Evolutionary conservation across 2,113 vertebrate genomes (phyloP), one percentile per base, ranked within the genome.

Genomic region (Seriola rivoliana): DNA sequence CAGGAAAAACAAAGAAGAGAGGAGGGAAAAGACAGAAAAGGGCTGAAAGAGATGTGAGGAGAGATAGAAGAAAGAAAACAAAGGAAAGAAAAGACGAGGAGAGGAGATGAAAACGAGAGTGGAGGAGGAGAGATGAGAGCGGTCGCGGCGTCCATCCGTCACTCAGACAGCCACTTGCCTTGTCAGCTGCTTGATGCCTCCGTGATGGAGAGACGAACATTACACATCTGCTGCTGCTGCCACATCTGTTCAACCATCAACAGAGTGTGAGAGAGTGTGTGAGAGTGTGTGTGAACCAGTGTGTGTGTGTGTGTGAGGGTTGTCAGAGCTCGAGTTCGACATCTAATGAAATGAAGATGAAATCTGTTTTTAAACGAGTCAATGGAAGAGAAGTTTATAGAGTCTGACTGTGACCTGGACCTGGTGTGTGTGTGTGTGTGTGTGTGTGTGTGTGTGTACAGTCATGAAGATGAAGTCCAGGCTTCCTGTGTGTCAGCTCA

Each of bases 161-260:
- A 82, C 73, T 63, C 52, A 4, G 87, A 77, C 72, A 59, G 69
- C 69, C 83, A 76, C 86, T 88, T 81, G 48, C 8, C 78, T 9
- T 79, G 83, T 88, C 93, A 89, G 82, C 83, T 82, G 88, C 83
- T 90, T 86, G 89, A 89, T 86, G 70, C 81, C 55, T 57, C 57
- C 16, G 38, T 89, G 89, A 92, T 92, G 84, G 85, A 91, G 82
- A 75, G 87, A 85, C 10, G 40, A 78, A 72, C 82, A 72, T 90
- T 83, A 88, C 89, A 91, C 91, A 93, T 92, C 92, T 93, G 92
- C 91, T 82, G 78, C 85, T 5, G 58, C 75, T 4, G 67, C 36
- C 83, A 85, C 91, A 93, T 90, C 93, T 93, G 93, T 78, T 91
- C 85, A 64, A 10, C 55, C 40, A 77, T 76, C 66, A 52, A 48